Conservation (phyloP, 1,140 invertebrate species). For the Galleria mellonella region DNA sequence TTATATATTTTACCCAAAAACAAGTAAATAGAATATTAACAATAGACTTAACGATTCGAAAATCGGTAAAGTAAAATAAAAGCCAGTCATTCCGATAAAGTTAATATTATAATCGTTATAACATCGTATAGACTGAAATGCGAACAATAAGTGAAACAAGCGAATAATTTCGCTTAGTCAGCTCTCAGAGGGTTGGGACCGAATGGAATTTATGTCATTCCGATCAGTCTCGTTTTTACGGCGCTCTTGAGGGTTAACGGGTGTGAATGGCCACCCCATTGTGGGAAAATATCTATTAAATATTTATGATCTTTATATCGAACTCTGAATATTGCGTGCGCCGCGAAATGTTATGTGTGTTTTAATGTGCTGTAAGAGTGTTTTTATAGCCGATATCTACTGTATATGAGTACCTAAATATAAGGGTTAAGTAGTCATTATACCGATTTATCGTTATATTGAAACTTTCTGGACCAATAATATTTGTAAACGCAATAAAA, state of each 20-base stretch:
- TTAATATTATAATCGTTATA: background rate
- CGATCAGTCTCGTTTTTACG: conserved; percentile 59
- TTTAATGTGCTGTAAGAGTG: conserved; percentile 23
- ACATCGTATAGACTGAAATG: conserved; percentile 17
- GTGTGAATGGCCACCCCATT: conserved; percentile 67
- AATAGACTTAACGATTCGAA: no score
- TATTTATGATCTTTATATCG: conserved; percentile 60
- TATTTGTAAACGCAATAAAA: background rate
- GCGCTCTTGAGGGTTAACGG: conserved; percentile 58
- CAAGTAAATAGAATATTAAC: no score
- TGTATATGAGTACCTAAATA: conserved; percentile 11
- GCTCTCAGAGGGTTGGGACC: conserved; percentile 28
- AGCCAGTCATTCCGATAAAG: background rate
- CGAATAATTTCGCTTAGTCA: conserved; percentile 62
- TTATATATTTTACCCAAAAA: no score
- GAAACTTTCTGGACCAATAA: no score
- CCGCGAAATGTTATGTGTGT: conserved; percentile 36
- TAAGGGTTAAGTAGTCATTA: background rate
- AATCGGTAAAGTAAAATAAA: no score
- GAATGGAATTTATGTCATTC: conserved; percentile 54
- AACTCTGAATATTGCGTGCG: conserved; percentile 35
- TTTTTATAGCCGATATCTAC: conserved; percentile 18
- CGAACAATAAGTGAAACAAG: conserved; percentile 46
- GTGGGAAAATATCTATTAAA: conserved; percentile 71
- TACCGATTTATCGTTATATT: no score